Conservation (phyloP, 2,888 invertebrate species). For the Agapetus fuscipes region DNA sequence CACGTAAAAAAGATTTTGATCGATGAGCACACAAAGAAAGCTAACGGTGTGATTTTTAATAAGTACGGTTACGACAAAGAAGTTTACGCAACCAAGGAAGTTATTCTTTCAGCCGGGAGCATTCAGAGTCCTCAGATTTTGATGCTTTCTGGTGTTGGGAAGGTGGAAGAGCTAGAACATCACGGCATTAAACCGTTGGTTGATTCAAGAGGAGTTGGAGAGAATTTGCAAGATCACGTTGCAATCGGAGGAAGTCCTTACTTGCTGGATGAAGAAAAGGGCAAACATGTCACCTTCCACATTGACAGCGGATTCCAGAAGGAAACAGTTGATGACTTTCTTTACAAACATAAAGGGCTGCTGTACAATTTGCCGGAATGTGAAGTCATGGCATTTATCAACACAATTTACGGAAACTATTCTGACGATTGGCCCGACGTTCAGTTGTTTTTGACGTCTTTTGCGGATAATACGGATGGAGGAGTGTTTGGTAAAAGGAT, state of each 20-base stretch:
- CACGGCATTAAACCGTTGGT: constrained; percentile 50
- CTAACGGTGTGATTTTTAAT: constrained; percentile 58
- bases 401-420: constrained; percentile 60
- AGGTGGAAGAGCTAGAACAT: constrained; percentile 50
- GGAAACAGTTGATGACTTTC: constrained; percentile 52
- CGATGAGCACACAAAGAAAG: constrained; percentile 47
- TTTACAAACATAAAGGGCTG: constrained; percentile 50
- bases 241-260: constrained; percentile 70
- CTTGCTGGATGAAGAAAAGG: constrained; percentile 53
- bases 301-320: constrained; percentile 51
- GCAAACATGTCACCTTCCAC: constrained; percentile 57
- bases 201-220: constrained; percentile 63
- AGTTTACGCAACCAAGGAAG: constrained; percentile 60
- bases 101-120: constrained; percentile 78
- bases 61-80: constrained; percentile 37
- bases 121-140: constrained; percentile 77
- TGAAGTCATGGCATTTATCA: constrained; percentile 71
- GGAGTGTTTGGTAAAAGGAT: constrained; percentile 63
- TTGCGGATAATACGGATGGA: constrained; percentile 69
- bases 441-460: constrained; percentile 65
- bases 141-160: constrained; percentile 79
- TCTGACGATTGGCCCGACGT: constrained; percentile 68
- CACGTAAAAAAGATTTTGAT: constrained; percentile 59
- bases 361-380: constrained; percentile 68
- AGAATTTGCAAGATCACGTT: constrained; percentile 75